Conservation (phyloP, 2,888 invertebrate genomes). For the Spodoptera picta region DNA sequence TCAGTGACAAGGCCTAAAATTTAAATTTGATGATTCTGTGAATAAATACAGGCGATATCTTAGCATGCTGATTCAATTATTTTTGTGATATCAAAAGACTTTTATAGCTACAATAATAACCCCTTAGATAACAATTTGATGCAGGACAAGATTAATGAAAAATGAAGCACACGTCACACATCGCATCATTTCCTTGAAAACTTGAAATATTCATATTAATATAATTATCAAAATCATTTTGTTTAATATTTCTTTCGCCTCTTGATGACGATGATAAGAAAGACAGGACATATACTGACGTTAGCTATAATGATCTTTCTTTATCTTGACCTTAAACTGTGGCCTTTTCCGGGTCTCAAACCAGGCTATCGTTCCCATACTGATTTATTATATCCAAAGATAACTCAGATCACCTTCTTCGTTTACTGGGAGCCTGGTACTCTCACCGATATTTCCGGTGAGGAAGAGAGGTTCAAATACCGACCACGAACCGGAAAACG, state of each 20-base stretch:
- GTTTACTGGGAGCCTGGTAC: not conserved
- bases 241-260: not conserved
- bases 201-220: no score
- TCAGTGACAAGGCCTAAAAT: no score
- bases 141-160: constrained; percentile 1
- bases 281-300: not conserved
- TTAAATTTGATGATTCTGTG: no score
- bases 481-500: constrained; percentile 20
- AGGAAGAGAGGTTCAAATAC: constrained; percentile 17
- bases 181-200: constrained; percentile 1
- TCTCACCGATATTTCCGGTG: constrained; percentile 8
- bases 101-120: constrained; percentile 18
- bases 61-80: constrained; percentile 1
- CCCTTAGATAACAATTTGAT: constrained; percentile 10
- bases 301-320: constrained; percentile 3
- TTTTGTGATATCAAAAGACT: constrained; percentile 13
- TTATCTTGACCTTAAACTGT: constrained; percentile 14
- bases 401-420: not conserved
- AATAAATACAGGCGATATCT: no score
- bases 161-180: not conserved
- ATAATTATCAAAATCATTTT: no score
- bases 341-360: constrained; percentile 6
- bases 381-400: not conserved
- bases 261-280: constrained; percentile 1
- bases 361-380: not conserved